Base-by-base conservation (phyloP, 2,888 invertebrate species). In the Spilarctia lutea region DNA sequence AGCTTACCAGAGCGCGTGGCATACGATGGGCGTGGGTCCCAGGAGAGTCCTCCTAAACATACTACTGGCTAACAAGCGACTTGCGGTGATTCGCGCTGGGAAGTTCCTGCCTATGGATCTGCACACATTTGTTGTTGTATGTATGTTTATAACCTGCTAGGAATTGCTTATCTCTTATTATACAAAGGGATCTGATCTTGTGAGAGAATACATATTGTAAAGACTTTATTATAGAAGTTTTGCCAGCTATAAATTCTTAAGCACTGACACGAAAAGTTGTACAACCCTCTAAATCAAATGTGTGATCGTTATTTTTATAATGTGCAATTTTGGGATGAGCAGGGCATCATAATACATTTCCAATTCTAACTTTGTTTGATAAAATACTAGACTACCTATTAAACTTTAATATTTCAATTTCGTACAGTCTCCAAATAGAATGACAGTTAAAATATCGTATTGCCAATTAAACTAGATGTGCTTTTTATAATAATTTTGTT, bases 1-100 rank as follows among this genome's bases (percentile, higher is more conserved):
- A 1, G 94, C 91, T 13, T 95, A 94, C 87, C 92, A 93, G 52
- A 89, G 93, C 85, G 75, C 86, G 33, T 95, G 95, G 95, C 86
- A 84, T 27, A 72, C 90, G 6, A 89, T 89, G 90, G 93, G 93
- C 1, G 83, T 82, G 71, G 85, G 86, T 0, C 86, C 94, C 33
- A 90, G 95, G 2, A 83, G 91, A 0, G 75, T 91, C 30, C 73
- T 95, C 65, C 88, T 94, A 3, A 90, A 91, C 82, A 77, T 94
- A 0, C 81, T 94, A 78, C 81, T 93, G n/a, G 89, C 93, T 8
- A 91, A 89, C 83, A 84, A 81, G 56, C 84, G 91, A 2, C 89
- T 91, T 0, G 80, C 88, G 6, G 75, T 87, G 0, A 85, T 95
- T 27, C 87, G 91, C 7, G 95, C 95, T 10, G 95, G 92, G 0